These are phyloP conservation scores for Drosophila percnosoma DNA, from an alignment of 2,888 invertebrate genomes.

Conservation along the genomic window DNA sequence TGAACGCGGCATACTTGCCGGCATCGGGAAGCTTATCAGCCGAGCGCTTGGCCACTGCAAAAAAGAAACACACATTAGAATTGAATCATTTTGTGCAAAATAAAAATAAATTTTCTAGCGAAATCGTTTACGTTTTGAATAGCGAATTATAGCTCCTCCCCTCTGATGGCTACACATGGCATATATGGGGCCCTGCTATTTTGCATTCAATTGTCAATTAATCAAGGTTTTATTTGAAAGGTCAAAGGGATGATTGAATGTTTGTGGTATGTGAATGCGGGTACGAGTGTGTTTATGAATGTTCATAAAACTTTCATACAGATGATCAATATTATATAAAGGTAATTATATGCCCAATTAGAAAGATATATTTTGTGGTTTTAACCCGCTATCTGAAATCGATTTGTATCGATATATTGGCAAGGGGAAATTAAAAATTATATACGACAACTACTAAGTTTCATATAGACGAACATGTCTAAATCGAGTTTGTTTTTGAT, in stretches of 20 bases:
- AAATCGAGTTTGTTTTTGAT: background rate
- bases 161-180: background rate
- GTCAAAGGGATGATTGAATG: background rate
- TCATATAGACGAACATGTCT: background rate
- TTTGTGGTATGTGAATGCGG: background rate
- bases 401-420: background rate
- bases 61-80: background rate
- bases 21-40: slow-evolving; percentile 84
- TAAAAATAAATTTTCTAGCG: background rate
- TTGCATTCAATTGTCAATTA: background rate
- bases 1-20: slow-evolving; percentile 90
- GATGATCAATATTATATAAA: background rate
- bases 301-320: background rate
- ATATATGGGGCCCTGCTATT: background rate
- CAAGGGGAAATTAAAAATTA: background rate
- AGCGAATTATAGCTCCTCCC: too few relatives aligned
- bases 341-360: background rate
- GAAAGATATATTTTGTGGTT: background rate
- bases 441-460: background rate
- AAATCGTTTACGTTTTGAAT: background rate
- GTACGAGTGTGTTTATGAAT: too few relatives aligned
- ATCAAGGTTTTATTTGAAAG: background rate
- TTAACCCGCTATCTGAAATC: background rate
- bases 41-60: slow-evolving; percentile 88
- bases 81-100: background rate